Evolutionary conservation across 2,888 invertebrate species (phyloP).

Genomic region (Drosophila percnosoma): DNA sequence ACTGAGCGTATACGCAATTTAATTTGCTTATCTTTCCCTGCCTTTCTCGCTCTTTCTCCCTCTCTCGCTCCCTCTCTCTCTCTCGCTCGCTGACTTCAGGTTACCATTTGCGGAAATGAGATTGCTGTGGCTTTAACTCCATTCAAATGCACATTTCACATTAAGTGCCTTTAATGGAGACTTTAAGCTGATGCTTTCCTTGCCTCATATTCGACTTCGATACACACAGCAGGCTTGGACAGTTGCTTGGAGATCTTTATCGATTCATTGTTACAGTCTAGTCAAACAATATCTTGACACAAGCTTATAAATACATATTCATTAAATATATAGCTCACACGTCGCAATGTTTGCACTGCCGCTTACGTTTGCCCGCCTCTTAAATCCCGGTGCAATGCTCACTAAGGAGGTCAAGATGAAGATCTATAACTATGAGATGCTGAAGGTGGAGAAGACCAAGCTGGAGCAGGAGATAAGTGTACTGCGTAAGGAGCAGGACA

Average conservation of each 20-base stretch:
- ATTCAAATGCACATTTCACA: constrained; percentile 28
- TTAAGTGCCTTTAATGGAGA: constrained; percentile 36
- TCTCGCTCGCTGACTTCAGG: background rate
- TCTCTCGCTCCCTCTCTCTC: background rate
- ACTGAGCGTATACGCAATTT: constrained; percentile 74
- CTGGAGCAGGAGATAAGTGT: constrained; percentile 44
- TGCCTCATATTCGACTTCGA: background rate
- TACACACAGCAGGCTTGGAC: constrained; percentile 31
- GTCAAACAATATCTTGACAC: constrained; percentile 26
- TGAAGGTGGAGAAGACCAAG: constrained; percentile 32
- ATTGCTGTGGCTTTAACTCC: constrained; percentile 68
- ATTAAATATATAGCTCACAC: background rate
- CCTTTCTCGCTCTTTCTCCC: background rate
- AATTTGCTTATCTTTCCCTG: constrained; percentile 53
- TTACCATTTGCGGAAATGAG: constrained; percentile 64
- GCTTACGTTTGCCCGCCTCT: constrained; percentile 44
- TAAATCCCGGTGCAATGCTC: constrained; percentile 61
- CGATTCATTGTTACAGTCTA: constrained; percentile 18
- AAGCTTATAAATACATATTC: constrained; percentile 21
- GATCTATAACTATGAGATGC: constrained; percentile 45
- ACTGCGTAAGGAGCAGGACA: constrained; percentile 54
- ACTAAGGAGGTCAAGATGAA: constrained; percentile 53
- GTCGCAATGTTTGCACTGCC: constrained; percentile 37
- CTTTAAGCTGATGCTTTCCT: constrained; percentile 36
- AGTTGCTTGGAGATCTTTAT: background rate